phyloP scores from a whole-genome alignment of 2,113 vertebrate genomes.

The Platysteira castanea region DNA sequence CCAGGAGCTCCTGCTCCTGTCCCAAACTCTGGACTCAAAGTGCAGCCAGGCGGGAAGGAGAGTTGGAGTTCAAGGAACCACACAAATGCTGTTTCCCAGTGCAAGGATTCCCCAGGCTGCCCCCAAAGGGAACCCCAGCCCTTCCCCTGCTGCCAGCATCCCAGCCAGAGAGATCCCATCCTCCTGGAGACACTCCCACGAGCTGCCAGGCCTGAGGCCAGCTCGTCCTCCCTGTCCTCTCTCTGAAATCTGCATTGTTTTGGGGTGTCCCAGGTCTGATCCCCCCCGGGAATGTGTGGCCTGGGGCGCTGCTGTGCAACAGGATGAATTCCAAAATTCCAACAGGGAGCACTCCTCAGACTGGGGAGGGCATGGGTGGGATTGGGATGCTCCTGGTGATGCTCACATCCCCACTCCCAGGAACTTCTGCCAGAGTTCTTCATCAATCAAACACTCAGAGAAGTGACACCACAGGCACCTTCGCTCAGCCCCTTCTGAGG shows the following conservation, averaged over 20 bases:
- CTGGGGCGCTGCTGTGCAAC: background rate
- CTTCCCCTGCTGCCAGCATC: background rate
- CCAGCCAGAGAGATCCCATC: background rate
- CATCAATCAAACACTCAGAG: too few species aligned
- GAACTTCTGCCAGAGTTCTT: background rate
- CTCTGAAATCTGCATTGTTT: background rate
- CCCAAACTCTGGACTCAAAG: background rate
- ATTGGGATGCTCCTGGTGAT: background rate
- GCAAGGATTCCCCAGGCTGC: background rate
- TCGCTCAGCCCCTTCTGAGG: background rate
- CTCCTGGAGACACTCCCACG: background rate
- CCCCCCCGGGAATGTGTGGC: fast-evolving
- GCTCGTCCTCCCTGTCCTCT: background rate
- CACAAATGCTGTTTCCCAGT: background rate
- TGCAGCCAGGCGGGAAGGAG: background rate
- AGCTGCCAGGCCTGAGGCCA: background rate
- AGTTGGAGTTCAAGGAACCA: background rate
- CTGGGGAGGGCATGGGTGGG: background rate
- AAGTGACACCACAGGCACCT: background rate
- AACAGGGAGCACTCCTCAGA: background rate
- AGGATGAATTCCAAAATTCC: background rate
- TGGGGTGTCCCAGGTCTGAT: background rate
- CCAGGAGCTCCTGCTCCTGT: background rate
- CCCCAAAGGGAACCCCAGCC: background rate
- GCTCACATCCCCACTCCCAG: background rate